phyloP scores from a whole-genome alignment of 2,888 invertebrate genomes.

The Lomographa bimaculata region DNA sequence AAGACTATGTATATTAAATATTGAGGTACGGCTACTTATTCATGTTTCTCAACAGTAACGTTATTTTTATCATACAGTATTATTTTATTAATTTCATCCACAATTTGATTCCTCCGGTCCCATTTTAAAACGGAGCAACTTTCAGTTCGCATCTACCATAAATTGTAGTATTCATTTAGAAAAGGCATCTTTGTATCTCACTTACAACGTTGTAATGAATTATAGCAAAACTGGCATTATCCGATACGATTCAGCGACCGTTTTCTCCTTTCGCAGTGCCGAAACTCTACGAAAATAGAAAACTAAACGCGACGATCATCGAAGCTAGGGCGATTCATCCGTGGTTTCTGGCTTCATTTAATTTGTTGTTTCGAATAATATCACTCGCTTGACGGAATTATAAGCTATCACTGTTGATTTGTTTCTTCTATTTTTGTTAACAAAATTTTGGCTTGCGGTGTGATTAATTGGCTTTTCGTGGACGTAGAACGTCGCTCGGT shows the following conservation, averaged over 20 bases:
- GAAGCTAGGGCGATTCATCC: constrained; percentile 64
- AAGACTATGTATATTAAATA: no score
- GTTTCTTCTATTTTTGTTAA: constrained; percentile 70
- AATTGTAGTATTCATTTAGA: no score
- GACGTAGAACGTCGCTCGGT: constrained; percentile 39
- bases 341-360: constrained; percentile 81
- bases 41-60: no score
- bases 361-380: constrained; percentile 65
- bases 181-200: no score
- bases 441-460: constrained; percentile 81
- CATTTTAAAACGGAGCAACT: no score
- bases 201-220: no score
- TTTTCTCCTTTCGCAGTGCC: constrained; percentile 5
- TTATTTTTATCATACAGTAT: no score
- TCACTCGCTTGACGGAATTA: constrained; percentile 78
- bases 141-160: no score
- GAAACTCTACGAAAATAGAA: constrained; percentile 3
- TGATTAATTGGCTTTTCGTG: constrained; percentile 77
- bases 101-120: no score
- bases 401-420: constrained; percentile 75
- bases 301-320: constrained; percentile 40
- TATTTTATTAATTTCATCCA: no score
- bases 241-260: constrained; percentile 28
- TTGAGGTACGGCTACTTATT: no score
- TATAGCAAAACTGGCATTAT: no score